These are phyloP conservation scores for Diplolepis rosae DNA, from an alignment of 2,888 invertebrate species.

Conservation along the genomic window DNA sequence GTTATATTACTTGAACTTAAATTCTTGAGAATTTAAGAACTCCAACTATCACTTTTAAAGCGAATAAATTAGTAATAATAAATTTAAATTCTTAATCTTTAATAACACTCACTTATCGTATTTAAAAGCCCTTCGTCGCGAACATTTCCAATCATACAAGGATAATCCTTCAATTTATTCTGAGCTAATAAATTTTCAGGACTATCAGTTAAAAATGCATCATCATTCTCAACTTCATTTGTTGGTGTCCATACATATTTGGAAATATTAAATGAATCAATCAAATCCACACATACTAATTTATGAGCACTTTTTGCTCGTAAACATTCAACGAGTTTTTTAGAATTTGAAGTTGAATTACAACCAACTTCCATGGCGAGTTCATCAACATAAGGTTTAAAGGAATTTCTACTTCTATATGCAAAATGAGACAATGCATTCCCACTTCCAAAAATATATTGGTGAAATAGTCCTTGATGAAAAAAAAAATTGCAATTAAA, in stretches of 20 bases:
- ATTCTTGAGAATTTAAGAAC: too few relatives aligned
- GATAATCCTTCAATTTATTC: conserved; percentile 11
- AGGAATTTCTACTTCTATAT: conserved; percentile 77
- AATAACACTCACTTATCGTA: not conserved
- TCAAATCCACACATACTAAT: not conserved
- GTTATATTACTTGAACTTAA: too few relatives aligned
- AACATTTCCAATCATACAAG: not conserved
- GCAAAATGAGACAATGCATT: conserved; percentile 82
- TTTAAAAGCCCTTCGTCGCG: conserved; percentile 1
- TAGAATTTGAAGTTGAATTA: conserved; percentile 74
- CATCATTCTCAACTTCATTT: conserved; percentile 1
- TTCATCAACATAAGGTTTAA: conserved; percentile 77
- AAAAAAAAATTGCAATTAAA: conserved; percentile 2
- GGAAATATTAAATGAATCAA: not conserved
- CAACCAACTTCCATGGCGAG: conserved; percentile 80
- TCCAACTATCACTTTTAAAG: not conserved
- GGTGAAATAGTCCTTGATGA: conserved; percentile 80
- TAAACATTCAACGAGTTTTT: conserved; percentile 78
- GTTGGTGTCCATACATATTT: conserved; percentile 9
- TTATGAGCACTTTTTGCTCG: conserved; percentile 72
- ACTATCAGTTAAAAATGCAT: conserved; percentile 15
- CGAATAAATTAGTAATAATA: not conserved
- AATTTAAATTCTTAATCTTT: not conserved
- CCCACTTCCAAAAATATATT: conserved; percentile 85
- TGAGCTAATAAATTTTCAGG: not conserved